A percentile compares a stretch with the other conserved stretches of the same genome.
Evolutionary conservation across 1,140 invertebrate genomes (phyloP).

Genomic region (Antheraea mylitta): DNA sequence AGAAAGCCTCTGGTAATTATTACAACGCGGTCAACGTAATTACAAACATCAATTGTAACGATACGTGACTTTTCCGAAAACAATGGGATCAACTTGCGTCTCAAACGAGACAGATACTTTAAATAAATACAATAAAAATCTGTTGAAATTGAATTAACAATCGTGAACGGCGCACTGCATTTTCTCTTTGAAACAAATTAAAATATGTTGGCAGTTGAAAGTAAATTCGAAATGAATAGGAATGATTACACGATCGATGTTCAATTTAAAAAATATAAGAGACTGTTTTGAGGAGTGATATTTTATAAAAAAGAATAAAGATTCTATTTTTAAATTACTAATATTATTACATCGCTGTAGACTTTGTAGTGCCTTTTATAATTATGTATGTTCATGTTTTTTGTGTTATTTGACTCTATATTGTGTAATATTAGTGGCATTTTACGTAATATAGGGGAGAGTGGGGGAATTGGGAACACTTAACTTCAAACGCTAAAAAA

Average conservation of each 20-base stretch:
- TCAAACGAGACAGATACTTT: constrained; percentile 42
- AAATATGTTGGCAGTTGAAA: not conserved
- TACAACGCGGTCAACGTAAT: constrained; percentile 37
- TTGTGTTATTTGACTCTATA: too few relatives aligned
- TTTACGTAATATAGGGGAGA: too few relatives aligned
- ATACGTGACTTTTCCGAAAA: constrained; percentile 70
- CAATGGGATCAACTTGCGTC: constrained; percentile 52
- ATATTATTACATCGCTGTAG: too few relatives aligned
- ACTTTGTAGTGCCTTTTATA: too few relatives aligned
- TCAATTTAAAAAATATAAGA: too few relatives aligned
- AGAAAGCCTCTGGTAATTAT: constrained; percentile 14
- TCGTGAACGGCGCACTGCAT: constrained; percentile 12
- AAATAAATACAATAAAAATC: constrained; percentile 41
- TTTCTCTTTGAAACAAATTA: not conserved
- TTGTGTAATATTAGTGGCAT: too few relatives aligned
- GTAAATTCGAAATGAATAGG: not conserved
- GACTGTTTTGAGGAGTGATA: too few relatives aligned
- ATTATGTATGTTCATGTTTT: too few relatives aligned
- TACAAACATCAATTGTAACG: constrained; percentile 44
- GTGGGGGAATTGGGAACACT: too few relatives aligned
- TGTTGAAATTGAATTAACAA: constrained; percentile 30
- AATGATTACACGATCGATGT: constrained; percentile 2
- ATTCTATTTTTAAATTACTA: too few relatives aligned
- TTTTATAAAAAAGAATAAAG: too few relatives aligned
- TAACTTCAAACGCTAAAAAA: too few relatives aligned